Evolutionary conservation across 2,888 invertebrate species (phyloP).

Genomic region (Eupithecia inturbata): DNA sequence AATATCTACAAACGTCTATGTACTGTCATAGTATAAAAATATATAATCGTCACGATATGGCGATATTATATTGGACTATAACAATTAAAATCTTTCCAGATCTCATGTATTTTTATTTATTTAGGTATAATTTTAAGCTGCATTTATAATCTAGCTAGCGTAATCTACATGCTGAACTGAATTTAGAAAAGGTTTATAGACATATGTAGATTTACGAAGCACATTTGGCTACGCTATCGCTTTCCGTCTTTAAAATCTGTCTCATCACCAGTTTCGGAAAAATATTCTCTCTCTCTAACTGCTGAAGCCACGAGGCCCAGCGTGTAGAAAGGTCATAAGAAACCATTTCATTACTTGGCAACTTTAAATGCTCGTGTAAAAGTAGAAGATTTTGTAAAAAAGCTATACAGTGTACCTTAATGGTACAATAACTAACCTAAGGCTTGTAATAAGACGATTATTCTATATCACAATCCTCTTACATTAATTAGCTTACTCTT

Average conservation of each 20-base stretch:
- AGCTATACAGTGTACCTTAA: slow-evolving; percentile 42
- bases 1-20: slow-evolving; percentile 17
- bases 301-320: not conserved
- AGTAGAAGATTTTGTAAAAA: slow-evolving; percentile 40
- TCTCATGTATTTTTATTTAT: not conserved
- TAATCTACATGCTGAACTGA: slow-evolving; percentile 4
- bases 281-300: not conserved
- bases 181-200: not conserved
- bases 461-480: slow-evolving; percentile 75
- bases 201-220: not conserved
- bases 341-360: slow-evolving; percentile 15
- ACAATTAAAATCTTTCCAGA: not conserved
- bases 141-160: slow-evolving; percentile 7
- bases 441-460: slow-evolving; percentile 65
- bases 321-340: not conserved
- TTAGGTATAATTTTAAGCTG: not conserved
- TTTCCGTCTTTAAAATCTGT: not conserved
- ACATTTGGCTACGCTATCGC: not conserved
- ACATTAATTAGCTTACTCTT: slow-evolving; percentile 59
- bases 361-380: slow-evolving; percentile 26
- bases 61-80: slow-evolving; percentile 14
- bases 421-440: slow-evolving; percentile 42
- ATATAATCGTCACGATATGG: slow-evolving; percentile 24
- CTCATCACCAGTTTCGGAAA: not conserved
- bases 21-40: slow-evolving; percentile 27